Percentiles rank a stretch among this genome's conserved stretches.
Conservation (phyloP, 2,888 invertebrate genomes). For the Sinopyrophorus schimmeli region DNA sequence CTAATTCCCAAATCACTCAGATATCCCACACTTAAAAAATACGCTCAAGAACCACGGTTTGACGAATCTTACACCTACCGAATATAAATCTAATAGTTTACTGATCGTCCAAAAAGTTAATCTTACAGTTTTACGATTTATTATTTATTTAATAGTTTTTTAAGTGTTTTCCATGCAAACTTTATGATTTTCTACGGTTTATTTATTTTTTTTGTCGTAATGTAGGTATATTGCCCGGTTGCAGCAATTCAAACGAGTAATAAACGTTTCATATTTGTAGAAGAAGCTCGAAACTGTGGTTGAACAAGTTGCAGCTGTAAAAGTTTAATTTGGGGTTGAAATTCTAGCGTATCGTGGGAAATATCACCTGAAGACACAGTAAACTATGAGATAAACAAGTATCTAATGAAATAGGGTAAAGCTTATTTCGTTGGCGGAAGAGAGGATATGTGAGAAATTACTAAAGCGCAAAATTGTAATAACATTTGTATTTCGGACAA, state of each 20-base stretch:
- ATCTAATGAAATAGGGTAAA: slow-evolving; percentile 16
- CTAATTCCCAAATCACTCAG: too few species aligned
- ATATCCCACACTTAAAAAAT: too few species aligned
- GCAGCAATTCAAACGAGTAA: slow-evolving; percentile 27
- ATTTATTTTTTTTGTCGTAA: background rate
- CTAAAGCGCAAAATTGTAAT: slow-evolving; percentile 10
- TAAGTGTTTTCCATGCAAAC: too few species aligned
- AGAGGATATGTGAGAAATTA: slow-evolving; percentile 12
- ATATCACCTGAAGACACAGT: slow-evolving; percentile 26
- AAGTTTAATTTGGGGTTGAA: slow-evolving; percentile 28
- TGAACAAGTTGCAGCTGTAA: slow-evolving; percentile 21
- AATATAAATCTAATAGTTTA: too few species aligned
- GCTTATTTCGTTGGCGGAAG: slow-evolving; percentile 15
- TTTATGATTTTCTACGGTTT: background rate
- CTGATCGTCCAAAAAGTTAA: too few species aligned
- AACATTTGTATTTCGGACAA: slow-evolving; percentile 4
- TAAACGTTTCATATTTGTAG: slow-evolving; percentile 23
- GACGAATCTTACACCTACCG: too few species aligned
- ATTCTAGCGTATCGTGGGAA: slow-evolving; percentile 26
- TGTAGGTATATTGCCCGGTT: too few species aligned
- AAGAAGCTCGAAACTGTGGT: slow-evolving; percentile 20
- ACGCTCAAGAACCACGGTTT: too few species aligned
- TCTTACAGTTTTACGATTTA: too few species aligned
- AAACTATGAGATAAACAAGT: slow-evolving; percentile 30
- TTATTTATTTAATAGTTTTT: too few species aligned